Conservation (phyloP, 2,113 vertebrate species). For the Lasiurus cinereus region DNA sequence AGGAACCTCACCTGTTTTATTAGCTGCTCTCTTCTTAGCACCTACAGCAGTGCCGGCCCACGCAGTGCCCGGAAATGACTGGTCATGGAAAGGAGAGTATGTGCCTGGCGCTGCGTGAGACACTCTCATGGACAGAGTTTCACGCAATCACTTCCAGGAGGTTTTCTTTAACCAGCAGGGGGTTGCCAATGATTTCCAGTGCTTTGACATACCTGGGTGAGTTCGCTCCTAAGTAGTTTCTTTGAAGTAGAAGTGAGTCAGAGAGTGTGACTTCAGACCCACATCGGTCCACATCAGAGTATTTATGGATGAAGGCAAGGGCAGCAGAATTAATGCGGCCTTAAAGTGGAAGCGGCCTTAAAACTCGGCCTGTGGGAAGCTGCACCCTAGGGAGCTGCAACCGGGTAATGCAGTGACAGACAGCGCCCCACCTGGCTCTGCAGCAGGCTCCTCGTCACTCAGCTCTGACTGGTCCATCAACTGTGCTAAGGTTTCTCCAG, state of each 20-base stretch:
- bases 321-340: background rate
- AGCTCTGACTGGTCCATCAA: background rate
- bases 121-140: background rate
- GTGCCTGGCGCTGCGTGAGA: background rate
- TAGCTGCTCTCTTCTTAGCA: background rate
- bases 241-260: constrained; percentile 79
- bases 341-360: background rate
- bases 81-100: background rate
- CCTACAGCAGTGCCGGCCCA: background rate
- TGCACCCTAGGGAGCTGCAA: background rate
- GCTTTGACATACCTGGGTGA: constrained; percentile 44
- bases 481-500: background rate
- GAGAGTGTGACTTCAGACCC: constrained; percentile 56
- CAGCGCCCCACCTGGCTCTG: background rate
- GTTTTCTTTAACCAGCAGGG: background rate
- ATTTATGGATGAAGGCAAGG: constrained; percentile 60
- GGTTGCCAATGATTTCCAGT: constrained; percentile 55
- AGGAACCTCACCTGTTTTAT: background rate
- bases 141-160: background rate
- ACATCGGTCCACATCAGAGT: constrained; percentile 71
- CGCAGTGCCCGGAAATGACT: background rate
- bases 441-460: fast-evolving
- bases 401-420: background rate
- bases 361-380: background rate
- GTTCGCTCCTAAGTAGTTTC: constrained; percentile 59